Conservation (phyloP, 2,888 invertebrate species). For the Bhutanitis thaidina region DNA sequence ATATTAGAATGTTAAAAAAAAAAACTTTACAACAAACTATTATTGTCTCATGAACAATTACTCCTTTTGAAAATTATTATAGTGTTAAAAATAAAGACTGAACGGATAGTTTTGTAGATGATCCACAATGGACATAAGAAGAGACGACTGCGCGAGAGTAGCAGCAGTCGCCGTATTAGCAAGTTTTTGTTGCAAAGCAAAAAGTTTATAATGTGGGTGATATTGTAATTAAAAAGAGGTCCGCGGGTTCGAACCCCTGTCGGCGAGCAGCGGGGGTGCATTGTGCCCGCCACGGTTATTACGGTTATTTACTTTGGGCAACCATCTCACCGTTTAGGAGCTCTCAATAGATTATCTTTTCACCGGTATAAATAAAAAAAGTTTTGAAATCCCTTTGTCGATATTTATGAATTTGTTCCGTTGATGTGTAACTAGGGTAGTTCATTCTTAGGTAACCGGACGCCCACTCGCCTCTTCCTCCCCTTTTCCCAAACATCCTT, state of each 20-base stretch:
- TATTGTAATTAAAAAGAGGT: slow-evolving; percentile 76
- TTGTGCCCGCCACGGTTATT: slow-evolving; percentile 70
- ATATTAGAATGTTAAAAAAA: too few relatives aligned
- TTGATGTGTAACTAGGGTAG: neutral
- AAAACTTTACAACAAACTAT: too few relatives aligned
- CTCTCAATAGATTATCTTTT: slow-evolving; percentile 38
- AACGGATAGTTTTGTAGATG: neutral
- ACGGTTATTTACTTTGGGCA: slow-evolving; percentile 73
- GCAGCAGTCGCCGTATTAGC: slow-evolving; percentile 11
- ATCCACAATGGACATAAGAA: neutral
- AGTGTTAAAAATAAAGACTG: too few relatives aligned
- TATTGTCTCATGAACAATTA: too few relatives aligned
- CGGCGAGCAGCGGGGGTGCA: slow-evolving; percentile 60
- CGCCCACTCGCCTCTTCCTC: too few relatives aligned
- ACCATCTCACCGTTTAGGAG: slow-evolving; percentile 54
- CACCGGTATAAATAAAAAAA: slow-evolving; percentile 16
- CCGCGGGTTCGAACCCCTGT: slow-evolving; percentile 59
- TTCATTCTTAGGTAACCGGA: too few relatives aligned
- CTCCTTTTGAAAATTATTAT: too few relatives aligned
- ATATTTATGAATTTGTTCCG: slow-evolving; percentile 1
- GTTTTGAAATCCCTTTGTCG: slow-evolving; percentile 7
- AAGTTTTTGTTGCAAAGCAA: slow-evolving; percentile 33
- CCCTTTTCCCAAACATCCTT: too few relatives aligned
- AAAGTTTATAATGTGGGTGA: slow-evolving; percentile 75
- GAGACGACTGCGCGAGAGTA: neutral